Evolutionary conservation across 2,113 vertebrate genomes (phyloP), one percentile per base, ranked within the genome.

Genomic region (Corythoichthys intestinalis): DNA sequence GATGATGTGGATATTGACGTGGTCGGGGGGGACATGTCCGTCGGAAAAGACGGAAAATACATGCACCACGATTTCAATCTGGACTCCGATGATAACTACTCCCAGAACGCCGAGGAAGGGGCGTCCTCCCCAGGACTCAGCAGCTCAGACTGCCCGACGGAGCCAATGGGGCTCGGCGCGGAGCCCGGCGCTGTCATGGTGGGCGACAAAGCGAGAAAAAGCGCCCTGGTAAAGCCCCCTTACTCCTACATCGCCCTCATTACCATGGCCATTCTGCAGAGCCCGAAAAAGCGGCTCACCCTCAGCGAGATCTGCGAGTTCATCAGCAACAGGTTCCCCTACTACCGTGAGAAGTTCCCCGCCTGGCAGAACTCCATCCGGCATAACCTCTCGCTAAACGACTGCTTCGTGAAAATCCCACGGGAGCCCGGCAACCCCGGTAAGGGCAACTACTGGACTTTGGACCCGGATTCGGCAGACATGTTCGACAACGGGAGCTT

Each of bases 271-370:
- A 96, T 98, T 85, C 92, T 98, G 80, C 96, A 98, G 91, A 98
- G 95, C 86, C 95, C 96, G 75, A 96, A 98, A 88, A 98, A 98
- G 72, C 90, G 94, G 0, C 92, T 98, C 64, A 98, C 96, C 20
- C 93, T 98, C 57, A 98, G 96, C 60, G 96, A 96, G 90, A 98
- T 98, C 92, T 98, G 96, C 81, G 95, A 98, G 87, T 98, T 98
- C 83, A 98, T 98, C 91, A 97, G 95, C 89, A 94, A 92, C 76
- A 93, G 94, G 88, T 97, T 97, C 89, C 95, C 95, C 0, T 97
- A 97, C 88, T 97, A 97, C 89, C 87, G 95, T 72, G 95, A 97
- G 88, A 97, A 97, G 87, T 96, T 97, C 85, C 95, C 95, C 0
- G 95, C 95, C 47, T 97, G 95, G 95, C 95, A 97, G 79, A 97